Conservation (phyloP, 2,888 invertebrate species). For the Blastobasis adustella region DNA sequence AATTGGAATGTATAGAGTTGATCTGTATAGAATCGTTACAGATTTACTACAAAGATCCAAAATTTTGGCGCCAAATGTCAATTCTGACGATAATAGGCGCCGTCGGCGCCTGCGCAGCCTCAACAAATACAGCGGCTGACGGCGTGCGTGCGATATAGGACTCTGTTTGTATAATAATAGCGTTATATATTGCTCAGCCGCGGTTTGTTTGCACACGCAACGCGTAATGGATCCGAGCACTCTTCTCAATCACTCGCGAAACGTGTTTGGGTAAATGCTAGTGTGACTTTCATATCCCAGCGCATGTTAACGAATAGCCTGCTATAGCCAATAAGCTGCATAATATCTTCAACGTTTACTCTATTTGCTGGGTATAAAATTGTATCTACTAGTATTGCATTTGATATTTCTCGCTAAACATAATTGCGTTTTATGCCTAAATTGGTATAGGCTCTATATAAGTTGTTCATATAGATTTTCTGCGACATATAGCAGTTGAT, state of each 20-base stretch:
- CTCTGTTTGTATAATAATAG: conserved; percentile 33
- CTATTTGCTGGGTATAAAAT: too few species aligned
- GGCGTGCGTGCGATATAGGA: conserved; percentile 21
- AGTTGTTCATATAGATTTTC: too few species aligned
- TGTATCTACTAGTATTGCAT: too few species aligned
- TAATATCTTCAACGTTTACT: neutral
- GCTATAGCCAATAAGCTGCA: conserved; percentile 6
- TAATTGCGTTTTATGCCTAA: too few species aligned
- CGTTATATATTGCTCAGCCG: conserved; percentile 34
- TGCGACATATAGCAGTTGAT: too few species aligned
- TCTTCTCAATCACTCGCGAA: conserved; percentile 59
- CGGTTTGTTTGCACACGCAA: conserved; percentile 48
- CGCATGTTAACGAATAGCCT: conserved; percentile 26
- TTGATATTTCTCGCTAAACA: too few species aligned
- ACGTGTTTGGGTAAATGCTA: conserved; percentile 64
- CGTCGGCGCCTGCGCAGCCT: conserved; percentile 32
- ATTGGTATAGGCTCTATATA: too few species aligned
- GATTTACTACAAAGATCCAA: too few species aligned
- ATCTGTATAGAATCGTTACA: too few species aligned
- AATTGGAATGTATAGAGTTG: too few species aligned
- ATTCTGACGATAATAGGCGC: conserved; percentile 57
- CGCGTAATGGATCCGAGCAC: conserved; percentile 60
- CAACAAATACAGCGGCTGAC: conserved; percentile 29
- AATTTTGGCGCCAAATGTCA: conserved; percentile 61
- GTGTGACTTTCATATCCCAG: conserved; percentile 58